A percentile compares a stretch with the other conserved stretches of the same genome.
Evolutionary conservation across 2,888 invertebrate species (phyloP).

Genomic region (Allygus modestus): DNA sequence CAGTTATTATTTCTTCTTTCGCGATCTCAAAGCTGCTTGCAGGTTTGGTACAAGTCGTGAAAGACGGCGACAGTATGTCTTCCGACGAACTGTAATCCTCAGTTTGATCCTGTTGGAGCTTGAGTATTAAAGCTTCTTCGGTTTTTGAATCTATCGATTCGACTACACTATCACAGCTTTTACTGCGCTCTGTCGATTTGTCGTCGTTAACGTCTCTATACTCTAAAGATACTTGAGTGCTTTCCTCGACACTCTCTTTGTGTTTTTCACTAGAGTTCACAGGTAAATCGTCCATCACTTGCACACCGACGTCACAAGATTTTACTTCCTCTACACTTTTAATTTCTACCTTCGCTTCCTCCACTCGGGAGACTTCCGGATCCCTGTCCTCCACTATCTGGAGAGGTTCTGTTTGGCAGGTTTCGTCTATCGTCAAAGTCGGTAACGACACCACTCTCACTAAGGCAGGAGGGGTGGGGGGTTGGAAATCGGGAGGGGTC

Average conservation of each 20-base stretch:
- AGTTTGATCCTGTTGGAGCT: conserved; percentile 43
- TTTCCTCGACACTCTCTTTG: conserved; percentile 61
- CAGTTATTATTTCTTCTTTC: conserved; percentile 63
- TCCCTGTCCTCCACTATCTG: conserved; percentile 41
- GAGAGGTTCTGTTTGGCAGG: conserved; percentile 57
- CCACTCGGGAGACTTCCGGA: neutral
- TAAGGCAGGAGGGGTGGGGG: conserved; percentile 78
- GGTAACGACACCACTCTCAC: conserved; percentile 84
- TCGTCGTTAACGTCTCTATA: conserved; percentile 45
- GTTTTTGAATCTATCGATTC: conserved; percentile 40
- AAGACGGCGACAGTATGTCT: conserved; percentile 39
- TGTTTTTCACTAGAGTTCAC: conserved; percentile 40
- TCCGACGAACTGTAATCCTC: conserved; percentile 50
- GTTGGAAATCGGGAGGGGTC: conserved; percentile 78
- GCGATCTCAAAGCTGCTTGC: conserved; percentile 58
- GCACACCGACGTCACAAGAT: conserved; percentile 65
- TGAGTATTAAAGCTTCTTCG: conserved; percentile 53
- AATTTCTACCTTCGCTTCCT: conserved; percentile 20
- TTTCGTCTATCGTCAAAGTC: conserved; percentile 76
- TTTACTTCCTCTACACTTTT: conserved; percentile 57
- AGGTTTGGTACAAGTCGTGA: neutral
- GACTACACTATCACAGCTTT: conserved; percentile 56
- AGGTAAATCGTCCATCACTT: conserved; percentile 64
- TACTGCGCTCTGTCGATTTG: conserved; percentile 47
- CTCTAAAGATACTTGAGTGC: conserved; percentile 62